Evolutionary conservation across 2,113 vertebrate genomes (phyloP), one percentile per base, ranked within the genome.

Genomic region (Falcunculus frontatus): DNA sequence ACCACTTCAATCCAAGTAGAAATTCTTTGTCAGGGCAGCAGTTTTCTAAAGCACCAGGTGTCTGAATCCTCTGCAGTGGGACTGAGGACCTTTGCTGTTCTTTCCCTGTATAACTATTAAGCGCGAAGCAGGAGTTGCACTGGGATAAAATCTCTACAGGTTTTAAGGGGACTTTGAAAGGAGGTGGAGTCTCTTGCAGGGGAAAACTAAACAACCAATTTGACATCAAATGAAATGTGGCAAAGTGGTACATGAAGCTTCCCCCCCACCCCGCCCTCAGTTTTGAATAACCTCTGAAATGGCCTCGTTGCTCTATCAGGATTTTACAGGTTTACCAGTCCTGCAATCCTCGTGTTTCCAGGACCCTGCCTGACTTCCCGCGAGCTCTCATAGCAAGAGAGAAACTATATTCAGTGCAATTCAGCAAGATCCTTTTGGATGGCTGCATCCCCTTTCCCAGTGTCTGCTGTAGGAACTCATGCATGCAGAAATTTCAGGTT

Each of bases 131-230:
- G 89, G 74, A 93, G 63, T 25, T 2, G 19, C 32, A 23, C 60
- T 72, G 79, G 63, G 57, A 85, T 62, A 44, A 73, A 55, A 80
- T 55, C 84, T 87, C 68, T 41, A 13, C 80, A 41, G 52, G 26
- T 49, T 82, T 96, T 91, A 86, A 95, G 59, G 47, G 35, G 37
- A 75, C 50, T 93, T 81, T 29, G 72, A 91, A 79, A 86, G 83
- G 85, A 97, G 95, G 94, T 65, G 97, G 97, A 95, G 94, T 50
- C 63, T 95, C 26, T 49, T 20, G 49, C 55, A 59, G 67, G 70
- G 63, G 39, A 93, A 87, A 93, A 30, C 68, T 91, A 96, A 94
- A 89, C 90, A 92, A 42, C 56, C 67, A 47, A 52, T 87, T 63
- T 74, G 59, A 91, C 87, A 90, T 85, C 52, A 85, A 89, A 87